Evolutionary conservation across 2,888 invertebrate genomes (phyloP), one percentile per base, ranked within the genome.

Genomic region (Amphipyra berbera): DNA sequence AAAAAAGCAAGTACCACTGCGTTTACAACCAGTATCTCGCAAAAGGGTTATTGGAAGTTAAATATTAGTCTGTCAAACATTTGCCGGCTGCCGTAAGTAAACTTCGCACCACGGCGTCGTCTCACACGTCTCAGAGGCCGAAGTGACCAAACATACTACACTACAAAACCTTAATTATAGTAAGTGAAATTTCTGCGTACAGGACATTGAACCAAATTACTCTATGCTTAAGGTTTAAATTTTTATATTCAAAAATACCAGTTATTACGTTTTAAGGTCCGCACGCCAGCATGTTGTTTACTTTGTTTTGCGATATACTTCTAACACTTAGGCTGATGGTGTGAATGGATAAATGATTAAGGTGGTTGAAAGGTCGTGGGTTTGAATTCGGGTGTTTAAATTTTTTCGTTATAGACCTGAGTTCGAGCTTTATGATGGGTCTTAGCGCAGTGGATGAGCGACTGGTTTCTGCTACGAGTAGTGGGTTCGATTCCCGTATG

Each of bases 21-120:
- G 15, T 9, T 7, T 0, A 30, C 27, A 59, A 59, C 54, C n/a
- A 37, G 49, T 68, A 15, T 52, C 6, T 7, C 5, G 35, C 50
- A 30, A 14, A 58, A 59, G 54, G 55, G 55, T 38, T 27, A 33
- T 45, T 21, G 38, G 45, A 65, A 33, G 13, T 48, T 21, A 15
- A 69, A 69, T 69, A 69, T 69, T 69, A 42, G 30, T 41, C 4
- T 0, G 12, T 9, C 41, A 69, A 69, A 69, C 37, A 69, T 69
- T 69, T 65, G 60, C 47, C 5, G 15, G 44, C 59, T 55, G 5
- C 50, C 8, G 54, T 52, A 13, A 12, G 50, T 55, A 59, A 55
- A 69, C 54, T 41, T 9, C n/a, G 42, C 9, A 15, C 1, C 7
- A 40, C 15, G 60, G 10, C 37, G 41, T 15, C 10, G 8, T 15